These are phyloP conservation scores for Drosophila birchii DNA, from an alignment of 2,888 invertebrate species.

Conservation along the genomic window DNA sequence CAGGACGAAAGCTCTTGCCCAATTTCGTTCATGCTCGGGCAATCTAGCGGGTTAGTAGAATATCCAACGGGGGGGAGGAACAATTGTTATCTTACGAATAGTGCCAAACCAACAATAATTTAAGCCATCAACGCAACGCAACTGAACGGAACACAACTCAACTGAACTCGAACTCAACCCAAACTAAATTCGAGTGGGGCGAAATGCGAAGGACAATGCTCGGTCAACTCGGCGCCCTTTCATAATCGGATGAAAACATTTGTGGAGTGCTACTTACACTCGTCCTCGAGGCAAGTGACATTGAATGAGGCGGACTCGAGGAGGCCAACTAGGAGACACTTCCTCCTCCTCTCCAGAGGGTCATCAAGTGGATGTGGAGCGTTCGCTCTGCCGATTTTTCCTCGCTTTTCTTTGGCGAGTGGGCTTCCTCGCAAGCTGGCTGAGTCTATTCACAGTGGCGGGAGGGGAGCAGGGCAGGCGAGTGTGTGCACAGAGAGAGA, in stretches of 20 bases:
- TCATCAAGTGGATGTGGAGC: conserved; percentile 61
- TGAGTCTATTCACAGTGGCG: conserved; percentile 59
- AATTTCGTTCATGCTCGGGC: conserved; percentile 45
- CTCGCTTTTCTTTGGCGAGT: conserved; percentile 25
- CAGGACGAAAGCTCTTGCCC: conserved; percentile 15
- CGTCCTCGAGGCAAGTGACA: conserved; percentile 76
- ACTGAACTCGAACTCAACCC: conserved; percentile 23
- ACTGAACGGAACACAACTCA: conserved; percentile 29
- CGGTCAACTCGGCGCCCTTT: conserved; percentile 59
- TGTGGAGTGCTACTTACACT: conserved; percentile 69
- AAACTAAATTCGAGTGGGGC: conserved; percentile 20
- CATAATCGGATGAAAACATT: conserved; percentile 66
- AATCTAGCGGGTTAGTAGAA: conserved; percentile 59
- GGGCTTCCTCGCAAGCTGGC: conserved; percentile 54
- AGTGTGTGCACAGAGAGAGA: conserved; percentile 12
- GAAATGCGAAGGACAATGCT: conserved; percentile 38
- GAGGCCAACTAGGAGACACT: conserved; percentile 40
- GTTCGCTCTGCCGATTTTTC: conserved; percentile 30
- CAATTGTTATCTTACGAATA: conserved; percentile 56
- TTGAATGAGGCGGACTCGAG: conserved; percentile 54
- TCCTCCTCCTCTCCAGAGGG: conserved; percentile 40
- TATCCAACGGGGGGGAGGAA: conserved; percentile 45
- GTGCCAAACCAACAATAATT: conserved; percentile 43
- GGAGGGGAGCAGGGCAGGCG: conserved; percentile 24
- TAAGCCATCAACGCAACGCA: conserved; percentile 49